phyloP scores from a whole-genome alignment of 2,113 vertebrate genomes.

The Sinocyclocheilus maitianheensis region DNA sequence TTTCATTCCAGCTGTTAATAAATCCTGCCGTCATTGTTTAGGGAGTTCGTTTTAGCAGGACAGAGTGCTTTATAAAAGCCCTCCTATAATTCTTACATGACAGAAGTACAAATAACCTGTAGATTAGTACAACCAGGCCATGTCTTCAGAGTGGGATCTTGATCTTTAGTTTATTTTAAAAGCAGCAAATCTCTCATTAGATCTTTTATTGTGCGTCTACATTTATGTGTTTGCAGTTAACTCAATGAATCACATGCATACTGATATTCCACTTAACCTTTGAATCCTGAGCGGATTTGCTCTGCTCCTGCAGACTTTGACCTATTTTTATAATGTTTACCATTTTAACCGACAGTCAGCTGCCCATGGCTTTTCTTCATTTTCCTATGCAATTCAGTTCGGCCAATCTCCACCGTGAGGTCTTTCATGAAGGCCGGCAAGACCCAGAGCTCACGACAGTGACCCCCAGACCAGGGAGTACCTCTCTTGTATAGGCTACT shows the following conservation, averaged over 20 bases:
- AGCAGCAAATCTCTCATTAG: neutral
- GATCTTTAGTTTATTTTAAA: neutral
- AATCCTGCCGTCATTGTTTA: neutral
- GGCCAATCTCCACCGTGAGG: neutral
- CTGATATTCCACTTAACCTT: constrained; percentile 25
- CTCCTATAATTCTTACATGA: neutral
- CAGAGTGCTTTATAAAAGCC: neutral
- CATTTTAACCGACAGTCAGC: neutral
- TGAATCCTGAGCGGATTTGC: neutral
- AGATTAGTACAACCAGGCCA: neutral
- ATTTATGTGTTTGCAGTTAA: neutral
- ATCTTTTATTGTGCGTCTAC: neutral
- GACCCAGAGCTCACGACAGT: neutral
- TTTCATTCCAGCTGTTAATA: neutral
- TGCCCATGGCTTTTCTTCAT: constrained; percentile 74
- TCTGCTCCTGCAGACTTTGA: constrained; percentile 26
- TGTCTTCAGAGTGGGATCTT: neutral
- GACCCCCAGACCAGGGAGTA: constrained; percentile 42
- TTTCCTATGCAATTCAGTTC: constrained; percentile 60
- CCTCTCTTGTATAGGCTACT: constrained; percentile 15
- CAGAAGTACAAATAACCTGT: neutral
- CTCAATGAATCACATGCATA: constrained; percentile 18
- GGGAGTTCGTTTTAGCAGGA: neutral
- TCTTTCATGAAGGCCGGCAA: constrained; percentile 1
- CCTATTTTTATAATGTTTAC: constrained; percentile 15